A percentile compares a stretch with the other conserved stretches of the same genome.
Conservation (phyloP, 2,113 vertebrate species). For the Rattus rattus region DNA sequence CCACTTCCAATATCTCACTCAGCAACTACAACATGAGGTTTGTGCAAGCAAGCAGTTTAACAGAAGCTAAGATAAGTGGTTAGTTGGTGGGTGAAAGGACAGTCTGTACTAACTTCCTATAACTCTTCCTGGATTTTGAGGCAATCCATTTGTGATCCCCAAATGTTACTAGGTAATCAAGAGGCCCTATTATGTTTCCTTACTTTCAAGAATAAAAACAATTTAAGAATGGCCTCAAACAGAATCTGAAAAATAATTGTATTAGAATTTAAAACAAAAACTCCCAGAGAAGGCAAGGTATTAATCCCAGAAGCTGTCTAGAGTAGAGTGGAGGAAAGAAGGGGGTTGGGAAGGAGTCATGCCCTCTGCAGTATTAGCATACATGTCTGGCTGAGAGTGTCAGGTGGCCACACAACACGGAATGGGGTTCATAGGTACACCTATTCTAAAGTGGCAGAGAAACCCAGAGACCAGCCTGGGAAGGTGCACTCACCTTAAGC, state of each 20-base stretch:
- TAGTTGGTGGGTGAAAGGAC: neutral
- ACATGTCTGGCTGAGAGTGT: neutral
- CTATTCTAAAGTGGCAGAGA: neutral
- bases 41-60: neutral
- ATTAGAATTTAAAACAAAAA: neutral
- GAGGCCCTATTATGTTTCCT: neutral
- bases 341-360: neutral
- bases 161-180: neutral
- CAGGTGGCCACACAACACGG: neutral
- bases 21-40: neutral
- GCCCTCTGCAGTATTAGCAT: too few relatives aligned
- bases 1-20: neutral
- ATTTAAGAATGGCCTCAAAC: neutral
- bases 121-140: neutral
- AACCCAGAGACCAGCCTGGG: too few relatives aligned
- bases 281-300: neutral
- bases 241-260: neutral
- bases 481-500: neutral
- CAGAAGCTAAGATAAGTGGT: neutral
- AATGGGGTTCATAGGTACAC: neutral
- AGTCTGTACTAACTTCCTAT: neutral
- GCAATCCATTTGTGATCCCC: neutral
- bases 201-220: neutral
- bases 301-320: neutral
- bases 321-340: neutral